Evolutionary conservation across 2,113 vertebrate species (phyloP), one percentile per base, ranked within the genome.

Genomic region (Oxygymnocypris stewartii): DNA sequence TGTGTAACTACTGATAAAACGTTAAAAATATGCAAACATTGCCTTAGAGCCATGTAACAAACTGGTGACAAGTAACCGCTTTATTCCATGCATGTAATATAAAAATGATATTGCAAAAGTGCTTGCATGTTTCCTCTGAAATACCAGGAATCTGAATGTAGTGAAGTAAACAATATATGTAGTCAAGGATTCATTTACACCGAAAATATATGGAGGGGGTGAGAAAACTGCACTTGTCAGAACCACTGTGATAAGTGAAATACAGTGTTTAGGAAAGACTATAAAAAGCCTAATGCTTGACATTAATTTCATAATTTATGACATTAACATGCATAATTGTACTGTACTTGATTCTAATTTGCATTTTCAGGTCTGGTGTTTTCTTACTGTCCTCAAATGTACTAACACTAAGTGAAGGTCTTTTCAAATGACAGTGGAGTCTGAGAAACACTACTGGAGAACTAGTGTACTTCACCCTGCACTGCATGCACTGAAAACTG

Each of bases 201-300:
- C 8, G 3, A 63, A 63, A 80, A 25, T 25, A 23, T 44, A 25
- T 63, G 6, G 57, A 16, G 57, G 57, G 35, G 20, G 78, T 6
- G 35, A 63, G 23, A 80, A 80, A 37, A 61, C 57, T 9, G 35
- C 37, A 80, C 20, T 42, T 79, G 54, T 61, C 78, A 79, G 51
- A 31, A 35, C 20, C 18, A 51, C 47, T 54, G 47, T 79, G 51
- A 79, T 37, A 35, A 59, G 31, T 79, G 77, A 35, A 59, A 23
- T 59, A 79, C 28, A 16, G 57, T 44, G 78, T 80, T 80, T 63
- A 80, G 78, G 4, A 44, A 80, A 63, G 51, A 18, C 51, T 80
- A 80, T 63, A 80, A 80, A 80, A 61, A 25, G 54, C 12, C 0
- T 63, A 40, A 6, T 4, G 13, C 78, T 25, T 42, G 35, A 63